Base-by-base conservation (phyloP, 2,113 vertebrate species). In the Oreochromis aureus region DNA sequence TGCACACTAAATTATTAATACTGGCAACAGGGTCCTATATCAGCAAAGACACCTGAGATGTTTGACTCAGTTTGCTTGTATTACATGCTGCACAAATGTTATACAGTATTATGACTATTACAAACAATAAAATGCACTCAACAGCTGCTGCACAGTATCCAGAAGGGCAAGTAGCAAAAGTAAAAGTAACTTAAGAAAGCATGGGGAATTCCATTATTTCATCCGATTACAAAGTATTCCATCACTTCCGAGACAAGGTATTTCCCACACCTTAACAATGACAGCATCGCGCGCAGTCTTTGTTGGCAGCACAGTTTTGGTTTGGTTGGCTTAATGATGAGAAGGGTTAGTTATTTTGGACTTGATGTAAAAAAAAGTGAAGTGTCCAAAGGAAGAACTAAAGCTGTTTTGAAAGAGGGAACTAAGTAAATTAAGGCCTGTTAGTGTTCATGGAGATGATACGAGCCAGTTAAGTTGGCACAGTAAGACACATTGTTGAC, bases 1-100 rank as follows among this genome's bases (percentile, higher is more conserved):
- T 51, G 24, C 82, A 63, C 58, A 9, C 66, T 96, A 18, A 96
- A 96, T 95, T 92, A 96, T 96, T 95, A 6, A 51, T 24, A 3
- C 54, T 61, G 66, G 69, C 39, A 79, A 24, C 53, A n/a, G 94
- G 83, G 13, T 94, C 88, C 71, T 79, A 18, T 94, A 55, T 87
- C 92, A 63, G 56, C n/a, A 84, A 22, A 82, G 92, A 87, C 83
- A 94, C 82, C 5, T 71, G 87, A 94, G 85, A 84, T 7, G 66
- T 27, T 61, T 90, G 83, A 84, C 48, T 90, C 51, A 15, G 54
- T 84, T 63, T 78, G 83, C 80, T 36, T 36, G 73, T 84, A 39
- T 84, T 81, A 30, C 59, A 82, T 30, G 76, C 55, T 15, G 66
- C 34, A 85, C 44, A 39, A 59, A 79, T 83, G 63, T 22, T 36